Evolutionary conservation across 2,113 vertebrate genomes (phyloP).

Genomic region (Melanocharis versteri): DNA sequence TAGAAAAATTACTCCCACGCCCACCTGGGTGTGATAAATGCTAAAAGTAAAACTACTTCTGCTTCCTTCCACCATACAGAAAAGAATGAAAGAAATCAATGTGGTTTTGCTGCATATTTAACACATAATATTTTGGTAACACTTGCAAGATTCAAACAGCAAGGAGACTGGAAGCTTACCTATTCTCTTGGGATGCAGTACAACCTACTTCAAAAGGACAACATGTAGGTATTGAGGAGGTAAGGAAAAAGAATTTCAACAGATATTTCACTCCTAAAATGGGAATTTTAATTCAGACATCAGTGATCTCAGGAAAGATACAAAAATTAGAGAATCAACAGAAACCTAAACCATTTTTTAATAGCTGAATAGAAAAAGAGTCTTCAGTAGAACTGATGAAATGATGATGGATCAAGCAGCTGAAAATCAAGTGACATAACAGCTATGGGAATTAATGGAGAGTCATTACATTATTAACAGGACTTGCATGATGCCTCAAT

Average conservation of each 20-base stretch:
- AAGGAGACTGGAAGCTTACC: neutral
- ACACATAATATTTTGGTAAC: neutral
- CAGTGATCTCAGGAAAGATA: neutral
- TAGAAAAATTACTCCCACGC: neutral
- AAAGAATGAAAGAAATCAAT: neutral
- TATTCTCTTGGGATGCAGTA: neutral
- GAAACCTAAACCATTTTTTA: neutral
- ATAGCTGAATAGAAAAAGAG: neutral
- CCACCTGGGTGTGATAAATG: neutral
- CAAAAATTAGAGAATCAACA: neutral
- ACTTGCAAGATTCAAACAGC: neutral
- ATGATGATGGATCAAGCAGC: neutral
- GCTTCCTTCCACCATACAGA: neutral
- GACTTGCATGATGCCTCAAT: neutral
- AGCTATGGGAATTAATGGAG: neutral
- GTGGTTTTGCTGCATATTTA: constrained; percentile 10
- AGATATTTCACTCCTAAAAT: neutral
- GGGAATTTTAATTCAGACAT: neutral
- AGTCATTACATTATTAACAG: neutral
- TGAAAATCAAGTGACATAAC: neutral
- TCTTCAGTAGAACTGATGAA: neutral
- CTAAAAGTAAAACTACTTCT: neutral
- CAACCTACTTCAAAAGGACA: neutral
- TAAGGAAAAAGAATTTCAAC: neutral
- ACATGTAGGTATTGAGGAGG: neutral